phyloP scores from a whole-genome alignment of 2,797 vertebrate genomes.

The Carduelis carduelis region DNA sequence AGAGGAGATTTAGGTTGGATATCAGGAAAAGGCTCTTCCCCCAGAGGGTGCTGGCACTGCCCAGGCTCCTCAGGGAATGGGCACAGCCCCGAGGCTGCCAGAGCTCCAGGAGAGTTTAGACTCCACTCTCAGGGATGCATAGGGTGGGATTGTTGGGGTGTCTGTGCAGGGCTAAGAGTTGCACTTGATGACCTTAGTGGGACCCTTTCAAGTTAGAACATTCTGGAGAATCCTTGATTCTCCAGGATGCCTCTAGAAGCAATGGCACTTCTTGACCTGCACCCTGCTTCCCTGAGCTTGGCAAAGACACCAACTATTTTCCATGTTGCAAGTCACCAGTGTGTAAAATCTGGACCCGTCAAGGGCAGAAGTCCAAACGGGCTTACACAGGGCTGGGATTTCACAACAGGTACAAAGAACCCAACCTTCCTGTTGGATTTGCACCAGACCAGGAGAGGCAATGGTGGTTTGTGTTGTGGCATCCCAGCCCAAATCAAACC shows the following conservation, averaged over 20 bases:
- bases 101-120: fast-evolving
- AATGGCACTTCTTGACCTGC: background rate
- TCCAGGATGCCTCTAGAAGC: background rate
- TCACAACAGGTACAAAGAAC: background rate
- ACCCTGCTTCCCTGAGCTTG: background rate
- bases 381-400: background rate
- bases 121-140: fast-evolving
- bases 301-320: background rate
- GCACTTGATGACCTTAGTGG: background rate
- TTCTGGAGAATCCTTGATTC: background rate
- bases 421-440: background rate
- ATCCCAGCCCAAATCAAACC: background rate
- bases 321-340: background rate
- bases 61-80: background rate
- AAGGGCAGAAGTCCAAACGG: background rate
- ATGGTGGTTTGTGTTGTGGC: background rate
- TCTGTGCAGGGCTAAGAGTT: background rate
- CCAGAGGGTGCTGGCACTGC: fast-evolving
- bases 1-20: background rate
- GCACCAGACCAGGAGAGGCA: background rate
- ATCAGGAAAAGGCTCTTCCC: fast-evolving
- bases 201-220: background rate
- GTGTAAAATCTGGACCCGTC: background rate
- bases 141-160: background rate
- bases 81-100: fast-evolving